Evolutionary conservation across 2,797 vertebrate species (phyloP), one percentile per base, ranked within the genome.

Genomic region (Sphaeramia orbicularis): DNA sequence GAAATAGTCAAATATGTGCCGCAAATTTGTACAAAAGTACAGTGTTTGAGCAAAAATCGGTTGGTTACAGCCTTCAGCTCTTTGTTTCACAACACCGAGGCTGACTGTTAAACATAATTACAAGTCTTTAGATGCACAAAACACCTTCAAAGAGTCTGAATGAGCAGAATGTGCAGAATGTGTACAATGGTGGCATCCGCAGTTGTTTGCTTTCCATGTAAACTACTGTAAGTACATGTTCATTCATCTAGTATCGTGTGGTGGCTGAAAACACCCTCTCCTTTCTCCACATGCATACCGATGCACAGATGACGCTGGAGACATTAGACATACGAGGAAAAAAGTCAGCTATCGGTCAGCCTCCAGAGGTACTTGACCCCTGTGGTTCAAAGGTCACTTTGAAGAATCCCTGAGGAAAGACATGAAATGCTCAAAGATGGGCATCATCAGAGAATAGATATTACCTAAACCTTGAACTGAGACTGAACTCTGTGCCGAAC

Each of bases 151-250:
- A 84, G 62, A 27, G 24, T 27, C 35, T 56, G 54, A 74, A 70
- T 32, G 60, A 50, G 47, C 63, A 79, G 78, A 85, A 90, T 89
- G 85, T 71, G 41, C 71, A 90, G 80, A 86, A 87, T 85, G 72
- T 56, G 13, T 43, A 32, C 11, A 18, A 6, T 65, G 58, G 71
- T 1, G 30, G 69, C 76, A 36, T 51, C 45, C 16, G 3, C 53
- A 56, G 36, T 38, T 67, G 63, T 83, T 74, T 63, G 67, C 43
- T 52, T 14, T 50, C 15, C 47, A 7, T 43, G 47, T 19, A 47
- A 42, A 52, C 51, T 42, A 19, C 21, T 60, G 24, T 13, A 41
- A 11, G 8, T n/a, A 27, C 12, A 12, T 19, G 51, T 53, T 32
- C 16, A 47, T 62, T 56, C 19, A 32, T 69, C 47, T 65, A 27